Percentiles rank a stretch among this genome's conserved stretches.
Conservation (phyloP, 1,140 invertebrate species). For the Zaprionus taronus region DNA sequence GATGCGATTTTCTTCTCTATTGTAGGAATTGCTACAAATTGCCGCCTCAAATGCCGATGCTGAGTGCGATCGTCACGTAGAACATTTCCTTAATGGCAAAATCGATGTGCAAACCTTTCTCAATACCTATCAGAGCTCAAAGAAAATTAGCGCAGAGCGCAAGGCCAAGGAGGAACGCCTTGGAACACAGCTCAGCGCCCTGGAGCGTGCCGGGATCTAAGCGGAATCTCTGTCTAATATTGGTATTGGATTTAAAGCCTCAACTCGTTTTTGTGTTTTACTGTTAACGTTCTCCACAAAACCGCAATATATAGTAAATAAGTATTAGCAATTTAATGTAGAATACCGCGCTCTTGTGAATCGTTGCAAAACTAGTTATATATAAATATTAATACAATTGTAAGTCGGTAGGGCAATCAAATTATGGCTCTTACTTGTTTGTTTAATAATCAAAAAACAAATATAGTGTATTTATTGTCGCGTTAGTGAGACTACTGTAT, state of each 20-base stretch:
- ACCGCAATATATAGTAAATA: conserved; percentile 36
- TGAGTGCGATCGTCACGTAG: conserved; percentile 90
- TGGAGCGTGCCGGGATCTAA: conserved; percentile 87
- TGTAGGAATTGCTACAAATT: conserved; percentile 85
- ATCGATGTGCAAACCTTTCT: conserved; percentile 91
- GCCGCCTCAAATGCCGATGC: conserved; percentile 89
- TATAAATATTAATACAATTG: conserved; percentile 27
- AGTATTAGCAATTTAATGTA: conserved; percentile 31
- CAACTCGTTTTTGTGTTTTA: conserved; percentile 34
- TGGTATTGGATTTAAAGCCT: conserved; percentile 15
- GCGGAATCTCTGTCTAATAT: neutral
- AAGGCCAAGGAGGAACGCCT: conserved; percentile 91
- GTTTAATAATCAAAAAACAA: conserved; percentile 27
- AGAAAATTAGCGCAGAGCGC: conserved; percentile 89
- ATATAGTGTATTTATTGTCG: conserved; percentile 38
- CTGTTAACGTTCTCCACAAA: conserved; percentile 27
- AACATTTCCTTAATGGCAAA: conserved; percentile 90
- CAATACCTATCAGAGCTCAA: conserved; percentile 88
- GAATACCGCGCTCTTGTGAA: conserved; percentile 15
- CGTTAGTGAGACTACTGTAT: neutral
- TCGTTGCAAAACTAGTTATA: conserved; percentile 37
- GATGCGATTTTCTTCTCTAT: neutral
- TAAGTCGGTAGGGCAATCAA: conserved; percentile 45
- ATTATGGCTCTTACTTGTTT: conserved; percentile 39
- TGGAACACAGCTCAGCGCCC: conserved; percentile 89